Evolutionary conservation across 1,140 invertebrate genomes (phyloP).

Genomic region (Araneus ventricosus): DNA sequence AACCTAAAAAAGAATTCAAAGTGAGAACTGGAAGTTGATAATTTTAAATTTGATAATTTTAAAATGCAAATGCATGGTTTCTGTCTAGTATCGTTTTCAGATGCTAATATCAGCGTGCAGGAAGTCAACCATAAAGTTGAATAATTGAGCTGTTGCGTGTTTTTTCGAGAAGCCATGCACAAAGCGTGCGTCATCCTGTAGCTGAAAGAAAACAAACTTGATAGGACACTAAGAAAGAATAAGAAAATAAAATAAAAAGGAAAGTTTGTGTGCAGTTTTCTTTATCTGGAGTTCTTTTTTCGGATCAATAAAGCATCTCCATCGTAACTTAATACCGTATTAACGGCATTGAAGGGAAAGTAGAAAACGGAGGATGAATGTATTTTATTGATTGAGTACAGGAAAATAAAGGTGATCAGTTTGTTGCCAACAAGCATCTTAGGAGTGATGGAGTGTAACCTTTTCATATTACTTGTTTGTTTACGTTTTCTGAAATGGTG

Average conservation of each 20-base stretch:
- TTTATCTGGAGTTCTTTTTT: not conserved
- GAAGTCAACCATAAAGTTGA: constrained; percentile 3
- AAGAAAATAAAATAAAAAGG: not conserved
- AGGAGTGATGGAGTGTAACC: constrained; percentile 40
- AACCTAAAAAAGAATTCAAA: no score
- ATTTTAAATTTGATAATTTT: no score
- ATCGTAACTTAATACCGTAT: constrained; percentile 65
- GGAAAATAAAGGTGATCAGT: constrained; percentile 43
- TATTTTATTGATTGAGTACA: constrained; percentile 65
- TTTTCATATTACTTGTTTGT: not conserved
- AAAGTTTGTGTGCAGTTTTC: not conserved
- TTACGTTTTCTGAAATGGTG: constrained; percentile 1
- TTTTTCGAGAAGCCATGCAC: not conserved
- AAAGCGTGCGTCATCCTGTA: not conserved
- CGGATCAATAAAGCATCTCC: constrained; percentile 58
- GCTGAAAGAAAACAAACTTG: constrained; percentile 5
- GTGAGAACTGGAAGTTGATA: no score
- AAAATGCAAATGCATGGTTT: not conserved
- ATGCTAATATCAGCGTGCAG: not conserved
- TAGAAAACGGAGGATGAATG: not conserved
- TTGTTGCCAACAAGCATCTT: constrained; percentile 41
- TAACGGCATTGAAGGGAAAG: constrained; percentile 33
- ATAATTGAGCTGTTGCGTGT: constrained; percentile 17
- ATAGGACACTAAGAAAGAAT: not conserved
- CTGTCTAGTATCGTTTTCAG: not conserved